Conservation (phyloP, 2,888 invertebrate genomes). For the Temnothorax unifasciatus region DNA sequence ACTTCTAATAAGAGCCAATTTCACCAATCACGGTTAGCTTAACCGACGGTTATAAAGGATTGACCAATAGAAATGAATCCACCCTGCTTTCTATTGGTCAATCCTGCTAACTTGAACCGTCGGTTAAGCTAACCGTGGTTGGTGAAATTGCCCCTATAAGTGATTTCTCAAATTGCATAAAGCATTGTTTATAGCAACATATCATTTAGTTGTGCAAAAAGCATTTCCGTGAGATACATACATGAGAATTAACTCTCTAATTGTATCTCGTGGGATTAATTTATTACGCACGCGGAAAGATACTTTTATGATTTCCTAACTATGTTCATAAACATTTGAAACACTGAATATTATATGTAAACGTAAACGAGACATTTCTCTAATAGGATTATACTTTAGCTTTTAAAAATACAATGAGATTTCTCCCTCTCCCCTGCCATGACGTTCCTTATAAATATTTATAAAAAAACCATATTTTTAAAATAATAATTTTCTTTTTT, state of each 20-base stretch:
- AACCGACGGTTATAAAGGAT: too few relatives aligned
- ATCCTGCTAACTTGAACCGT: too few relatives aligned
- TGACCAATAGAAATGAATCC: too few relatives aligned
- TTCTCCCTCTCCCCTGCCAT: too few relatives aligned
- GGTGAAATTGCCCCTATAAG: too few relatives aligned
- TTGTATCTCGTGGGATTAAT: constrained; percentile 14
- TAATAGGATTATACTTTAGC: not conserved
- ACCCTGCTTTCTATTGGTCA: too few relatives aligned
- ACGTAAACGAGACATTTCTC: not conserved
- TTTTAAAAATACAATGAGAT: constrained; percentile 10
- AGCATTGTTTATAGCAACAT: constrained; percentile 33
- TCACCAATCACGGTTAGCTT: too few relatives aligned
- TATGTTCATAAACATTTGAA: not conserved
- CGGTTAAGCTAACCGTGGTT: too few relatives aligned
- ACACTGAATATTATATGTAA: not conserved
- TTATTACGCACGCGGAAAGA: not conserved
- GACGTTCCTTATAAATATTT: too few relatives aligned
- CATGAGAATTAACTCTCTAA: constrained; percentile 44
- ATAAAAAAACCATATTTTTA: not conserved
- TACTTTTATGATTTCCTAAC: constrained; percentile 21
- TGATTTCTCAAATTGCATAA: constrained; percentile 40
- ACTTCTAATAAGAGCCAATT: too few relatives aligned
- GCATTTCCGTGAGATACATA: constrained; percentile 14
- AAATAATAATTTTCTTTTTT: not conserved
- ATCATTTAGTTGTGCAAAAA: constrained; percentile 18